Conservation (phyloP, 2,888 invertebrate species). For the Argyra leucocephala region DNA sequence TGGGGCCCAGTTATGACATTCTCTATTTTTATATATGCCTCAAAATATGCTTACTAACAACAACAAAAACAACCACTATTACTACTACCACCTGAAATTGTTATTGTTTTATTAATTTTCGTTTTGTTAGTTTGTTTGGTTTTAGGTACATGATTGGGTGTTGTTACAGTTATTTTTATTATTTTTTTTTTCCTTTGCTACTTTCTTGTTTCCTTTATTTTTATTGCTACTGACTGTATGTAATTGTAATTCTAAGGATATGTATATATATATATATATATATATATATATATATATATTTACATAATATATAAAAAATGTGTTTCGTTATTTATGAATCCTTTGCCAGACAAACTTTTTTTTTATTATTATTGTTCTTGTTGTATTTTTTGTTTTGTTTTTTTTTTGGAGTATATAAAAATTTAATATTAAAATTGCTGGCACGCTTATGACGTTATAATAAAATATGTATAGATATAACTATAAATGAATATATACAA, state of each 20-base stretch:
- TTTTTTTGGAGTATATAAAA: background rate
- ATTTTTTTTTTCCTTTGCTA: too few relatives aligned
- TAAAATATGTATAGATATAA: background rate
- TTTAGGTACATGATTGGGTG: too few relatives aligned
- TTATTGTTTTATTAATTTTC: too few relatives aligned
- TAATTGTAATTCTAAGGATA: background rate
- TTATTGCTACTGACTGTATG: too few relatives aligned
- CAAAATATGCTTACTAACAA: too few relatives aligned
- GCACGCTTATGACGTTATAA: background rate
- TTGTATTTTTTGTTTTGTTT: background rate
- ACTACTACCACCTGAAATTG: too few relatives aligned
- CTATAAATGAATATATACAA: background rate
- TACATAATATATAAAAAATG: background rate
- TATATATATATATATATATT: background rate
- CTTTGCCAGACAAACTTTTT: constrained; percentile 6
- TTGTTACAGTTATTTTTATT: too few relatives aligned
- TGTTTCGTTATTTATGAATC: constrained; percentile 2
- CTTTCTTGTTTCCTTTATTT: too few relatives aligned
- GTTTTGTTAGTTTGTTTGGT: too few relatives aligned
- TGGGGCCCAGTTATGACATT: too few relatives aligned
- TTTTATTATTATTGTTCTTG: background rate
- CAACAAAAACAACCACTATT: too few relatives aligned
- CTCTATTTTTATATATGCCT: too few relatives aligned
- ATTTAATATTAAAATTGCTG: background rate
- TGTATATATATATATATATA: background rate